phyloP scores from a whole-genome alignment of 2,113 vertebrate species.

The Amblyopsis rosae region DNA sequence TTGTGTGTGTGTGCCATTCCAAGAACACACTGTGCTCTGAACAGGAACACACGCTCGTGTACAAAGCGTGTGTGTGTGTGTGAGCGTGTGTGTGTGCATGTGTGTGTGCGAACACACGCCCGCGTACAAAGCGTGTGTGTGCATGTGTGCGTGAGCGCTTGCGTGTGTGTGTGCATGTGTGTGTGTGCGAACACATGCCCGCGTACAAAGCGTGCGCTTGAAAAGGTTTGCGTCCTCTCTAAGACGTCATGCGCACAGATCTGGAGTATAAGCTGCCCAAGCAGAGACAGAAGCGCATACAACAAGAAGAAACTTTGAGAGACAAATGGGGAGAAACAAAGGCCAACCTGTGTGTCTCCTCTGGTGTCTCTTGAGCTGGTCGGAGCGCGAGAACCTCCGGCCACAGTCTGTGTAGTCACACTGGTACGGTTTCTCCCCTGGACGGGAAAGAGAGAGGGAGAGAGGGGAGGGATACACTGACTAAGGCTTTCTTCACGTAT shows the following conservation, averaged over 20 bases:
- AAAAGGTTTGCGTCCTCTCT: not conserved
- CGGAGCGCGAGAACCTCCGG: conserved; percentile 94
- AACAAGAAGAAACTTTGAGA: conserved; percentile 9
- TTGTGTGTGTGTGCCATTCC: not conserved
- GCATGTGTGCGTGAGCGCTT: no score
- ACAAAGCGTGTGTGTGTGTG: not conserved
- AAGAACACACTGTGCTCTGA: conserved; percentile 8
- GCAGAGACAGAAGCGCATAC: not conserved
- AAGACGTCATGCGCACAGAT: conserved; percentile 45
- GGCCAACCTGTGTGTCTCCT: conserved; percentile 96
- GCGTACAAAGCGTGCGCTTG: not conserved
- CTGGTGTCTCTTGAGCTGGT: conserved; percentile 98
- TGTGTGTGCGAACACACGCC: no score
- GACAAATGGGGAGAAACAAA: not conserved
- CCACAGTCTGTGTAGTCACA: conserved; percentile 98
- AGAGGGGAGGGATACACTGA: not conserved
- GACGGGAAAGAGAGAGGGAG: not conserved
- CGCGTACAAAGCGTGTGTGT: no score
- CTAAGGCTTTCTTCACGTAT: no score
- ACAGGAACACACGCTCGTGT: not conserved
- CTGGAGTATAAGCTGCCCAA: not conserved
- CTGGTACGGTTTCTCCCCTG: conserved; percentile 97
- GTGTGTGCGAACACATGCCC: not conserved
- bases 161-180: no score
- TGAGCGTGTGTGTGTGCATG: not conserved